phyloP scores from a whole-genome alignment of 2,888 invertebrate genomes.

The Lithophane ornitopus region DNA sequence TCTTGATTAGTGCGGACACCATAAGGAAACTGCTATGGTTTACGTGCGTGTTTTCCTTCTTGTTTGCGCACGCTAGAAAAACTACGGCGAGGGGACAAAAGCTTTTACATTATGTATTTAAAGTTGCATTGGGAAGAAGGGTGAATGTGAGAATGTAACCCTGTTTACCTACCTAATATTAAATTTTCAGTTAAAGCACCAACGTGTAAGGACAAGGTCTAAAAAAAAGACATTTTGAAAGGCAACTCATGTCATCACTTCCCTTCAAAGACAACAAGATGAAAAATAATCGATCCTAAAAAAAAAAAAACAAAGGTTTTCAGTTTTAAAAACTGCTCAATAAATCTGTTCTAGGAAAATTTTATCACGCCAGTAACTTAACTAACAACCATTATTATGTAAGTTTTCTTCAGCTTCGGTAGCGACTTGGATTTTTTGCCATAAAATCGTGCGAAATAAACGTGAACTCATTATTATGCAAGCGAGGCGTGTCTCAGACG shows the following conservation, averaged over 20 bases:
- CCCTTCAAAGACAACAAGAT: background rate
- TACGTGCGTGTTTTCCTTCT: constrained; percentile 68
- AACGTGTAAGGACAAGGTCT: background rate
- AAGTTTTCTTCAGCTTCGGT: constrained; percentile 63
- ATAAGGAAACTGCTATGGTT: constrained; percentile 71
- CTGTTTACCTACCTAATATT: constrained; percentile 63
- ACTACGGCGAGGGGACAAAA: constrained; percentile 47
- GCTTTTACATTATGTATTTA: constrained; percentile 71
- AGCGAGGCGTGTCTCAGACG: constrained; percentile 70
- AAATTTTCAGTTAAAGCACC: constrained; percentile 53
- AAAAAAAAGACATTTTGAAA: background rate
- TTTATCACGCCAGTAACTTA: constrained; percentile 33
- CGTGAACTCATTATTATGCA: constrained; percentile 77
- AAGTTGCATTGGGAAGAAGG: constrained; percentile 67
- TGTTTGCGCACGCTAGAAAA: constrained; percentile 45
- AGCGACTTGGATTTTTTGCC: constrained; percentile 65
- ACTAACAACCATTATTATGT: constrained; percentile 62
- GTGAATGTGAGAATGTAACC: constrained; percentile 72
- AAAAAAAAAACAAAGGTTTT: constrained; percentile 13
- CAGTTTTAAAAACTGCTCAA: constrained; percentile 5
- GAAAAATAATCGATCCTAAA: background rate
- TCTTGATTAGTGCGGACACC: constrained; percentile 75
- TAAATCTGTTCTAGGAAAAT: constrained; percentile 34
- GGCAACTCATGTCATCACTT: background rate
- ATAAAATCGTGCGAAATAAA: constrained; percentile 75